Evolutionary conservation across 2,797 vertebrate species (phyloP).

Genomic region (Anas bahamensis): DNA sequence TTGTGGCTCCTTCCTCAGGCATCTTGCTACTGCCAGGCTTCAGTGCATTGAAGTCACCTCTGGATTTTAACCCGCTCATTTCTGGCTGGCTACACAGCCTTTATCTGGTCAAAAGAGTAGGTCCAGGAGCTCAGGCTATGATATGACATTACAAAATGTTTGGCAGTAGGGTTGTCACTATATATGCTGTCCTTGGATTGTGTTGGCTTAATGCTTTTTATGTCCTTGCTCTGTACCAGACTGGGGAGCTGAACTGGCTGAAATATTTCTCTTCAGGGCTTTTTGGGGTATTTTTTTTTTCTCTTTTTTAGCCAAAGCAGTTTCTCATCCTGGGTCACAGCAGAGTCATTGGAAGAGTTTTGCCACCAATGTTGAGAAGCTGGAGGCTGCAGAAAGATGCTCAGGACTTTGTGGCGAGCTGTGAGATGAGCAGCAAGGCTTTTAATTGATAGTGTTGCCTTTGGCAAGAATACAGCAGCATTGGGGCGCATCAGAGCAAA

Average conservation of each 20-base stretch:
- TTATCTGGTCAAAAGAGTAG: not conserved
- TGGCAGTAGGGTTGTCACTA: not conserved
- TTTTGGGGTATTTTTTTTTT: not conserved
- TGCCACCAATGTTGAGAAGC: not conserved
- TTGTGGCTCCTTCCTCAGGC: not conserved
- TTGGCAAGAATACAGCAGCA: not conserved
- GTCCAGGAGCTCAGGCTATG: fast-evolving
- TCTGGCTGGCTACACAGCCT: not conserved
- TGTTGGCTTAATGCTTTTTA: not conserved
- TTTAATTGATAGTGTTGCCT: not conserved
- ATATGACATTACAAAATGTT: not conserved
- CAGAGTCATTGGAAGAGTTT: not conserved
- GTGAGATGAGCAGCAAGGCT: not conserved
- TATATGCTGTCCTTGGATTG: not conserved
- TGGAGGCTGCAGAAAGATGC: not conserved
- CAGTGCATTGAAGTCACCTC: not conserved
- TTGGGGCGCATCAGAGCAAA: not conserved
- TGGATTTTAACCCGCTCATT: not conserved
- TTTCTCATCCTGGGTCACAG: not conserved
- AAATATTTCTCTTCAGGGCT: not conserved
- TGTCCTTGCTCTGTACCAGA: not conserved
- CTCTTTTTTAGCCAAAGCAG: not conserved
- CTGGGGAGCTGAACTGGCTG: not conserved
- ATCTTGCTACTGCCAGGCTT: not conserved
- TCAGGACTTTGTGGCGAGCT: not conserved